Conservation (phyloP, 2,797 vertebrate genomes). For the Brotula barbata region DNA sequence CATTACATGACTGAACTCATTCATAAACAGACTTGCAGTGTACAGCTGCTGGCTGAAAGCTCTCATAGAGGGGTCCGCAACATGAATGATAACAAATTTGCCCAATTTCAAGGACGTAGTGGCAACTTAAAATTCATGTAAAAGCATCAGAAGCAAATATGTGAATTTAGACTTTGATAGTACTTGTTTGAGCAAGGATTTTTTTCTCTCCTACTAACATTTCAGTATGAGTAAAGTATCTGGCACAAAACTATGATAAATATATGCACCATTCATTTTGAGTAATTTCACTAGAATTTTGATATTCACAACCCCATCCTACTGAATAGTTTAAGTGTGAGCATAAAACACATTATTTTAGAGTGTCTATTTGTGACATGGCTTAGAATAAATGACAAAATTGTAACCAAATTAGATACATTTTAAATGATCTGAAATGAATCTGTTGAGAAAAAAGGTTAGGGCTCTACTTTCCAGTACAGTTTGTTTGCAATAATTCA, state of each 20-base stretch:
- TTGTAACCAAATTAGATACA: neutral
- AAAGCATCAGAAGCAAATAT: neutral
- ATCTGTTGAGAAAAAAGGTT: too few species aligned
- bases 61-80: neutral
- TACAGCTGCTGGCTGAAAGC: neutral
- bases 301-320: too few species aligned
- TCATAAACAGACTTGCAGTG: neutral
- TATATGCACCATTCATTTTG: too few species aligned
- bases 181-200: neutral
- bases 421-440: neutral
- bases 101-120: too few species aligned
- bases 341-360: too few species aligned
- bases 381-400: neutral
- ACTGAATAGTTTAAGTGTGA: too few species aligned
- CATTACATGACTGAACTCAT: neutral
- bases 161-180: neutral
- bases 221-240: neutral
- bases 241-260: neutral
- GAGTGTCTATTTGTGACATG: neutral
- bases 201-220: neutral
- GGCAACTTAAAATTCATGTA: too few species aligned
- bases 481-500: conserved; percentile 5
- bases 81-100: too few species aligned
- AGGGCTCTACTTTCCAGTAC: neutral
- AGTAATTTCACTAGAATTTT: too few species aligned